Conservation (phyloP, 2,113 vertebrate genomes). For the Rattus rattus region DNA sequence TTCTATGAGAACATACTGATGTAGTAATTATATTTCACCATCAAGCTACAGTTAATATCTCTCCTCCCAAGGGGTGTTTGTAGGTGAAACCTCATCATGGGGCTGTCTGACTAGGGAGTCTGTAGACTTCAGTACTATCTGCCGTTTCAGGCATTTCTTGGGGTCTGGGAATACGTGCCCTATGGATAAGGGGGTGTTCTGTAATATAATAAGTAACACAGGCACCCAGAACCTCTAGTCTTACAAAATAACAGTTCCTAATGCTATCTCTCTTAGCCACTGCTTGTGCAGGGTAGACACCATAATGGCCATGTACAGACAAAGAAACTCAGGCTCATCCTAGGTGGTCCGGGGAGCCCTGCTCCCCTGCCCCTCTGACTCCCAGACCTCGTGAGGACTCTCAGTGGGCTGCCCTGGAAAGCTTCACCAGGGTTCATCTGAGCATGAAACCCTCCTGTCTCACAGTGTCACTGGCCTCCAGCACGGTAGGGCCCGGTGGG, state of each 20-base stretch:
- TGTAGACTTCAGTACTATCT: not conserved
- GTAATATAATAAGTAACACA: not conserved
- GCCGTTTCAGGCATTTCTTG: not conserved
- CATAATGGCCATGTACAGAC: not conserved
- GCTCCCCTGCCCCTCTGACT: not conserved
- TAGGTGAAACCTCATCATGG: not conserved
- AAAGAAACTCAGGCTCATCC: not conserved
- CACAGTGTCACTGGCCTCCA: constrained; percentile 96
- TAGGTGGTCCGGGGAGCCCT: too few species aligned
- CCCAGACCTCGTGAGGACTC: not conserved
- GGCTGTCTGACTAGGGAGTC: too few species aligned
- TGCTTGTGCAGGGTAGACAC: not conserved
- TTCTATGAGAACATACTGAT: not conserved
- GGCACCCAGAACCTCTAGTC: not conserved
- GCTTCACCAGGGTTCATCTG: not conserved
- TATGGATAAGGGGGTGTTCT: too few species aligned
- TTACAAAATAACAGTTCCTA: not conserved
- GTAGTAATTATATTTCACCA: not conserved
- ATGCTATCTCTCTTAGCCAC: not conserved
- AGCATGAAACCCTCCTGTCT: constrained; percentile 42
- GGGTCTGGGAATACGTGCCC: not conserved
- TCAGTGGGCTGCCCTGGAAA: not conserved
- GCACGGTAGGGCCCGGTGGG: constrained; percentile 95
- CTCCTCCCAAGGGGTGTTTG: not conserved
- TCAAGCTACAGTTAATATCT: not conserved